A percentile compares a stretch with the other conserved stretches of the same genome.
Conservation (phyloP, 2,113 vertebrate genomes). For the Brevimyrus niger region DNA sequence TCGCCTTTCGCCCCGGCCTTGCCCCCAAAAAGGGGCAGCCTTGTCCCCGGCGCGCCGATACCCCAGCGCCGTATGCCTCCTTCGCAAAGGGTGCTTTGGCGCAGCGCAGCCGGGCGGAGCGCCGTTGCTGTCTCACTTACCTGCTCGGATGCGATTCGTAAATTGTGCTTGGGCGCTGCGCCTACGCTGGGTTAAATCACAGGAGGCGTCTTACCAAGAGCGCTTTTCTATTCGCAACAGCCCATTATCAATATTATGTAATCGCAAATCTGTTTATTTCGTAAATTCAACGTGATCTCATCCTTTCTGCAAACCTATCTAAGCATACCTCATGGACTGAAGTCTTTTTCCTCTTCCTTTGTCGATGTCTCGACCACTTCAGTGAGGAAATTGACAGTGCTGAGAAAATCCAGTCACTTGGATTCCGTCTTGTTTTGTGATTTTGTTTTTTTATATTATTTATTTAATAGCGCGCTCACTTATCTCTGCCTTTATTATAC, state of each 20-base stretch:
- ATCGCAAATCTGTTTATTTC: constrained; percentile 28
- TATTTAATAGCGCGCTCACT: background rate
- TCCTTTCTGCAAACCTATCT: constrained; percentile 42
- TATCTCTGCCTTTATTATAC: background rate
- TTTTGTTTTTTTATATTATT: constrained; percentile 16
- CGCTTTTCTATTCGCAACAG: constrained; percentile 76
- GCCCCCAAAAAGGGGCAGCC: constrained; percentile 41
- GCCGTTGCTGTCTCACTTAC: background rate
- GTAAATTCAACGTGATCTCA: constrained; percentile 31
- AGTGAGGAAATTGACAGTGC: constrained; percentile 29
- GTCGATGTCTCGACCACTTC: constrained; percentile 40
- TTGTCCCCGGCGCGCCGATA: constrained; percentile 35
- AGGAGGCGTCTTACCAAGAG: constrained; percentile 70
- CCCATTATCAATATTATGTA: constrained; percentile 64
- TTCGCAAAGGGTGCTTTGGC: background rate
- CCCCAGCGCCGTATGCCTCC: constrained; percentile 18
- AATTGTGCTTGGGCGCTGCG: background rate
- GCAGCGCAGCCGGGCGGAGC: background rate
- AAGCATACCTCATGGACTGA: constrained; percentile 58
- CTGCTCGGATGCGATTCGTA: background rate
- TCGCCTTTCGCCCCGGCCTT: constrained; percentile 35
- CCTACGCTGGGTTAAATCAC: constrained; percentile 7
- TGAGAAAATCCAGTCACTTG: constrained; percentile 38
- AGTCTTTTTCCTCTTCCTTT: constrained; percentile 27
- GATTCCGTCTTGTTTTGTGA: constrained; percentile 21